Evolutionary conservation across 2,797 vertebrate species (phyloP).

Genomic region (Sebastes variabilis): DNA sequence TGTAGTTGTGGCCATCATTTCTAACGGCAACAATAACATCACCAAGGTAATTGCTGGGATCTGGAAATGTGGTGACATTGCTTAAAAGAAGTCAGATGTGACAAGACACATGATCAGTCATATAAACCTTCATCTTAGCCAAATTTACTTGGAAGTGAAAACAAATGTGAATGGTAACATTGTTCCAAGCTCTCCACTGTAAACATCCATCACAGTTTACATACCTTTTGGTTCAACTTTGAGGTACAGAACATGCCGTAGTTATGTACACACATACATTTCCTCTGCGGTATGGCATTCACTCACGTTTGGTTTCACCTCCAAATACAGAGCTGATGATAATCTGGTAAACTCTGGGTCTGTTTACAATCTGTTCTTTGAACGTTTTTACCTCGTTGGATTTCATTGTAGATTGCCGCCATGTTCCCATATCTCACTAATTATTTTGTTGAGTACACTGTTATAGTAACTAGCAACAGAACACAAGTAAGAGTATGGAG

Average conservation of each 20-base stretch:
- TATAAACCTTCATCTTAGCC: background rate
- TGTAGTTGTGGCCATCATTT: background rate
- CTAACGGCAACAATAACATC: background rate
- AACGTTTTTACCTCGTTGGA: background rate
- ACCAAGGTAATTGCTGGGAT: background rate
- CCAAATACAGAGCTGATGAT: background rate
- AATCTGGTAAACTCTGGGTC: background rate
- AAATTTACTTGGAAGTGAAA: background rate
- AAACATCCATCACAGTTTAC: background rate
- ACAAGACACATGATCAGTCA: background rate
- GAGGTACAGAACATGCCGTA: too few species aligned
- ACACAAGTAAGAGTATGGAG: too few species aligned
- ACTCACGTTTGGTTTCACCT: background rate
- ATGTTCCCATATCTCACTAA: background rate
- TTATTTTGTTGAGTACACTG: background rate
- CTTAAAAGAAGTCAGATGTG: background rate
- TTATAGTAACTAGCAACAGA: background rate
- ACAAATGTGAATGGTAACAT: background rate
- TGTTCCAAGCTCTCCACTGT: background rate
- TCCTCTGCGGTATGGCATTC: background rate
- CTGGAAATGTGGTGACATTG: background rate
- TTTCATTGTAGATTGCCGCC: background rate
- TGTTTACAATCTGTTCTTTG: background rate
- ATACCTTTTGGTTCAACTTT: background rate
- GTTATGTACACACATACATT: background rate